Base-by-base conservation (phyloP, 2,888 invertebrate species). In the Schizotus pectinicornis region DNA sequence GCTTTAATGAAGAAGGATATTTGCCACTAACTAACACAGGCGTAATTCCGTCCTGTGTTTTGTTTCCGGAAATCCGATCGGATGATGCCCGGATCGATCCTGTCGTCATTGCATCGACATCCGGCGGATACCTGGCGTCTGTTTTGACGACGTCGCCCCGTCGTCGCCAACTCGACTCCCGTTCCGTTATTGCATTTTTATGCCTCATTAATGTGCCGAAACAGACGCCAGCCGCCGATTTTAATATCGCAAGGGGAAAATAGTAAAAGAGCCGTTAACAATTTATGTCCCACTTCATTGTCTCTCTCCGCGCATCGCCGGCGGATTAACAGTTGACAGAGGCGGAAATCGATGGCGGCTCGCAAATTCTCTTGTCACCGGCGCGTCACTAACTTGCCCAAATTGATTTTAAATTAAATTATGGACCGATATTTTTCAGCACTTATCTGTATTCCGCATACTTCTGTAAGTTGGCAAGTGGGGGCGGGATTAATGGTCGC, bases 331-430 rank as follows among this genome's bases (percentile, higher is more conserved):
- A 34, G 38, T 43, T 36, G 49, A 56, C 43, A 56, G 14, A 32
- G 13, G 34, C 34, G 51, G 33, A 52, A 70, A 71, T 74, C 74
- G 72, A 73, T 72, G 70, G 65, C 67, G 33, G 48, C 59, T 63
- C 70, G 67, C 72, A 71, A 74, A 73, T 73, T 73, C 70, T 62
- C 72, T 67, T 72, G 75, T 74, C 75, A 70, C 64, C 67, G 65
- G 64, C 67, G 60, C 71, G 70, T 72, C 72, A 71, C 69, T 70
- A 68, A 69, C 68, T 71, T 69, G 56, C 61, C 69, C 62, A 74
- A 74, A 74, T 76, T 75, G 75, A 75, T 77, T 76, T 71, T 71
- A 74, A 76, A 76, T 76, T 73, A 75, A 77, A 76, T 77, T 77
- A 76, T 74, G 73, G 70, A 63, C 65, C 64, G 67, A 74, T 74